Evolutionary conservation across 1,140 invertebrate genomes (phyloP), one percentile per base, ranked within the genome.

Genomic region (Dinoponera quadriceps): DNA sequence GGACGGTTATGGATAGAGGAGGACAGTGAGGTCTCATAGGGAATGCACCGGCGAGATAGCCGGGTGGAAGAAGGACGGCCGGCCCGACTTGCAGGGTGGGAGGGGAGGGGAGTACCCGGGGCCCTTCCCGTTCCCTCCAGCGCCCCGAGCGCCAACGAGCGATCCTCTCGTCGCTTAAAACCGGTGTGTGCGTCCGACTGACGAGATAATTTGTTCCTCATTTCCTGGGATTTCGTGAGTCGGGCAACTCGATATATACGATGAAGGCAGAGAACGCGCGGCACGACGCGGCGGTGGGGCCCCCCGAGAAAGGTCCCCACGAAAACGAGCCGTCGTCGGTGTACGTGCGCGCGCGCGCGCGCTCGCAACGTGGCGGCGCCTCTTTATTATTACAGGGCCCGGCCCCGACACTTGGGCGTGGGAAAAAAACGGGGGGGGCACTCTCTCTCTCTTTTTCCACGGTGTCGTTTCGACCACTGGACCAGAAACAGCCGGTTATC

Each of bases 151-250:
- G n/a, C 65, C 72, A 86, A 72, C 85, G 80, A 81, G 82, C 82
- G 81, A 82, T 84, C 77, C 86, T 77, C 83, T 90, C 88, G 87
- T 88, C 90, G 89, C 88, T 86, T 89, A 83, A 85, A 86, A 85
- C 87, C 84, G 85, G 86, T 89, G 88, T 89, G 88, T 84, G 84
- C 91, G 90, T 91, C 84, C 85, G 88, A 87, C 90, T 93, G 92
- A 93, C 90, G 92, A 94, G 91, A 94, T 93, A 93, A 94, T 94
- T 94, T 94, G 92, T 93, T 93, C 91, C 92, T 93, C 90, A 90
- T 93, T 93, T 93, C 92, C 89, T 91, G 92, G 91, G 92, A 93
- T 93, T 93, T 92, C 72, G 86, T 77, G 82, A 75, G 77, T 83
- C 74, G 87, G 80, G 86, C 55, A 74, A 84, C 51, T 87, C 84